These are phyloP conservation scores for Cebus imitator DNA, from an alignment of 2,113 vertebrate genomes.

Conservation along the genomic window DNA sequence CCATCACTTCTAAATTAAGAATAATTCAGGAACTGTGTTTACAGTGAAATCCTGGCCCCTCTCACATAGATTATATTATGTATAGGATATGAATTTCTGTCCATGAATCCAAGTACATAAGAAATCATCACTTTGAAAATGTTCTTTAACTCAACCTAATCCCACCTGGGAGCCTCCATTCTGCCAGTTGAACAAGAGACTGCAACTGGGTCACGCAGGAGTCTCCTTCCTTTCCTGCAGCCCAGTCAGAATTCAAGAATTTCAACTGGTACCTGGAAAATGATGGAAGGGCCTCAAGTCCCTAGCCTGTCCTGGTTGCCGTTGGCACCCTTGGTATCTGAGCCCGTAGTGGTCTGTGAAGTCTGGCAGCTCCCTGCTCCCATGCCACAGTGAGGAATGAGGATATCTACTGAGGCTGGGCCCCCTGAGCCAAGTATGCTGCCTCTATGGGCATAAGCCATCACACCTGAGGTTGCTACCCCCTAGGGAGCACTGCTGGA, in stretches of 20 bases:
- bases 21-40: not conserved
- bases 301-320: not conserved
- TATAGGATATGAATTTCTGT: not conserved
- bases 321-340: not conserved
- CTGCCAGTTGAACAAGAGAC: not conserved
- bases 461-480: not conserved
- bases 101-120: not conserved
- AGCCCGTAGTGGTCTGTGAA: not conserved
- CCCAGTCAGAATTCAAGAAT: not conserved
- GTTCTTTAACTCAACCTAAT: slow-evolving; percentile 1
- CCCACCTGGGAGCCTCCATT: not conserved
- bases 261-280: not conserved
- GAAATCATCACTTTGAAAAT: not conserved
- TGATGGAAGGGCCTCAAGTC: not conserved
- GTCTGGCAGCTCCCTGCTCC: not conserved
- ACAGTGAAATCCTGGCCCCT: not conserved
- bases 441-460: not conserved
- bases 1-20: not conserved
- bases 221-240: not conserved
- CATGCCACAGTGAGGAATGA: not conserved
- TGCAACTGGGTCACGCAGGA: not conserved
- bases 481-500: not conserved
- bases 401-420: not conserved
- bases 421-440: not conserved
- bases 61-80: not conserved